Percentiles rank a stretch among this genome's conserved stretches.
Evolutionary conservation across 2,888 invertebrate species (phyloP).

Genomic region (Quadroppia sp.): DNA sequence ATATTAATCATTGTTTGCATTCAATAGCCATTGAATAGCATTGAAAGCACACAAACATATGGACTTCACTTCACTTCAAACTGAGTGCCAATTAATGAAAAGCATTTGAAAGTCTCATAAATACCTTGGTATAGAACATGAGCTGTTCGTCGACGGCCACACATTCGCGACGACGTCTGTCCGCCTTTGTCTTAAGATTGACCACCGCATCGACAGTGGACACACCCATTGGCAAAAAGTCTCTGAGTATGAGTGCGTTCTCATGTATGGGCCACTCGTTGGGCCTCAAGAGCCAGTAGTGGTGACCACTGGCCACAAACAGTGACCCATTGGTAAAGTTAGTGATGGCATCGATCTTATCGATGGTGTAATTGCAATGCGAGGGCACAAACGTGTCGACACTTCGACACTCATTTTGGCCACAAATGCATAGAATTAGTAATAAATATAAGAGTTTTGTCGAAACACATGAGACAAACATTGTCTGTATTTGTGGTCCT

Average conservation of each 20-base stretch:
- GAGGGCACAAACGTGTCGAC: neutral
- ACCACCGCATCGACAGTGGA: constrained; percentile 30
- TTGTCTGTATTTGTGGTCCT: neutral
- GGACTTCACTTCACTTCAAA: too few species aligned
- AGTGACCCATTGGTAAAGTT: constrained; percentile 37
- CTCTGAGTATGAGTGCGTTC: neutral
- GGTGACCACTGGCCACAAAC: constrained; percentile 29
- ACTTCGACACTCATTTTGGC: neutral
- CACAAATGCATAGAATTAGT: neutral
- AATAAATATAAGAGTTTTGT: constrained; percentile 9
- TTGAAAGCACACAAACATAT: too few species aligned
- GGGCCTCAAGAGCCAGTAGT: constrained; percentile 32
- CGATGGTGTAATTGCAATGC: constrained; percentile 26
- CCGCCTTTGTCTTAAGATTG: constrained; percentile 15
- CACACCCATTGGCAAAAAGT: constrained; percentile 11
- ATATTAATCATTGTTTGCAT: too few species aligned
- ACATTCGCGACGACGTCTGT: constrained; percentile 14
- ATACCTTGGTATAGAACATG: constrained; percentile 18
- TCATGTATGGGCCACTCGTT: constrained; percentile 25
- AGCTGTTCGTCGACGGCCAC: constrained; percentile 20
- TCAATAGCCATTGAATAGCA: too few species aligned
- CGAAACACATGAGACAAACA: constrained; percentile 12
- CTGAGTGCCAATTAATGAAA: neutral
- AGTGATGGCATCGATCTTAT: constrained; percentile 37
- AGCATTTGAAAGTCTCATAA: too few species aligned